Percentiles rank a stretch among this genome's conserved stretches.
Evolutionary conservation across 2,113 vertebrate species (phyloP).

Genomic region (Notarius lentiginosus): DNA sequence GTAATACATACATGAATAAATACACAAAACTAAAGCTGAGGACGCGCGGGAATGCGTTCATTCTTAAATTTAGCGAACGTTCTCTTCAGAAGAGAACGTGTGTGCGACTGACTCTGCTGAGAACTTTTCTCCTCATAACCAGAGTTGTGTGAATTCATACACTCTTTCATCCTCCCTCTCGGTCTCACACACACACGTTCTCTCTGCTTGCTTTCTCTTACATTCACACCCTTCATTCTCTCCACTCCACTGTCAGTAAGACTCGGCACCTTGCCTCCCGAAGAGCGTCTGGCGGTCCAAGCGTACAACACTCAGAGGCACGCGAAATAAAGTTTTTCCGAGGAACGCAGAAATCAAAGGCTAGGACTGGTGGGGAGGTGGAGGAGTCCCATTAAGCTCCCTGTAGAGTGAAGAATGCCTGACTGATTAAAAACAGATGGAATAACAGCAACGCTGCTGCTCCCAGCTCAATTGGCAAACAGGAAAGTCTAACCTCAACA

Average conservation of each 20-base stretch:
- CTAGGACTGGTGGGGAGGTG: constrained; percentile 65
- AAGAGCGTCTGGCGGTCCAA: constrained; percentile 12
- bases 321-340: constrained; percentile 50
- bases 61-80: constrained; percentile 39
- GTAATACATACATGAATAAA: not conserved
- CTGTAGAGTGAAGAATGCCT: constrained; percentile 79
- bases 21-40: constrained; percentile 5
- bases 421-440: constrained; percentile 88
- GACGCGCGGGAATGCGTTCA: not conserved
- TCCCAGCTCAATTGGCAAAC: constrained; percentile 84
- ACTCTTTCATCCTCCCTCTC: not conserved
- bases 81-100: constrained; percentile 1
- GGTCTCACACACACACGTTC: not conserved
- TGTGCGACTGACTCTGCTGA: not conserved
- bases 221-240: constrained; percentile 1
- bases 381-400: constrained; percentile 75
- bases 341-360: constrained; percentile 70
- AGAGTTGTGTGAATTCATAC: constrained; percentile 20
- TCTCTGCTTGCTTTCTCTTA: not conserved
- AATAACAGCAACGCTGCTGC: constrained; percentile 78
- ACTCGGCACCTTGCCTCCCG: constrained; percentile 7
- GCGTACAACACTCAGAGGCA: constrained; percentile 4
- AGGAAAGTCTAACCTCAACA: constrained; percentile 83
- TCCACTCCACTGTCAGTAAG: not conserved
- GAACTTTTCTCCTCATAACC: constrained; percentile 33